Percentiles rank a stretch among this genome's conserved stretches.
Conservation (phyloP, 1,140 invertebrate genomes). For the Uloborus diversus region DNA sequence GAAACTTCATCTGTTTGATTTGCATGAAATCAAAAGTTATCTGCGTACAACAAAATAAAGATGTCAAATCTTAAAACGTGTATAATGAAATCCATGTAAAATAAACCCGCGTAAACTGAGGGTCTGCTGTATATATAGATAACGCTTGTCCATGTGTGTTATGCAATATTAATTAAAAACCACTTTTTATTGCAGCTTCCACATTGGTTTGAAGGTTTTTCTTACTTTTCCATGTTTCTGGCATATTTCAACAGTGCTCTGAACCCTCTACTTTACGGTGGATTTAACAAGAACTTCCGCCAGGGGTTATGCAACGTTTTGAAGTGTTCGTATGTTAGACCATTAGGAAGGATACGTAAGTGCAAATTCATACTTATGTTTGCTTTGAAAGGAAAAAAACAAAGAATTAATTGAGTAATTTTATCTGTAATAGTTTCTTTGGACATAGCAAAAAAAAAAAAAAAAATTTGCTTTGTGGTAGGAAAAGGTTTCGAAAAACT, state of each 20-base stretch:
- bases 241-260: slow-evolving; percentile 68
- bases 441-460: not conserved
- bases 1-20: no score
- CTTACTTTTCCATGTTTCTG: slow-evolving; percentile 66
- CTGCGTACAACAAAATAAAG: no score
- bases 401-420: not conserved
- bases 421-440: not conserved
- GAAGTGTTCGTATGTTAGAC: slow-evolving; percentile 35
- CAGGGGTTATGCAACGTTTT: slow-evolving; percentile 57
- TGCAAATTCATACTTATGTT: not conserved
- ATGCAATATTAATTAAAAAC: not conserved
- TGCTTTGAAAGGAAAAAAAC: not conserved
- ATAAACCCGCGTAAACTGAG: no score
- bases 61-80: no score
- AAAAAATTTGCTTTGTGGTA: not conserved
- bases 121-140: no score
- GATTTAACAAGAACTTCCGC: slow-evolving; percentile 66
- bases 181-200: slow-evolving; percentile 64
- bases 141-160: not conserved
- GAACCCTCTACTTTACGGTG: slow-evolving; percentile 69
- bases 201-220: slow-evolving; percentile 66
- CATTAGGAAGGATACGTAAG: slow-evolving; percentile 54
- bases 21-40: no score
- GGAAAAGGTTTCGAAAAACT: not conserved
- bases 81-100: no score